Evolutionary conservation across 2,113 vertebrate genomes (phyloP).

Genomic region (Amphilophus citrinellus): DNA sequence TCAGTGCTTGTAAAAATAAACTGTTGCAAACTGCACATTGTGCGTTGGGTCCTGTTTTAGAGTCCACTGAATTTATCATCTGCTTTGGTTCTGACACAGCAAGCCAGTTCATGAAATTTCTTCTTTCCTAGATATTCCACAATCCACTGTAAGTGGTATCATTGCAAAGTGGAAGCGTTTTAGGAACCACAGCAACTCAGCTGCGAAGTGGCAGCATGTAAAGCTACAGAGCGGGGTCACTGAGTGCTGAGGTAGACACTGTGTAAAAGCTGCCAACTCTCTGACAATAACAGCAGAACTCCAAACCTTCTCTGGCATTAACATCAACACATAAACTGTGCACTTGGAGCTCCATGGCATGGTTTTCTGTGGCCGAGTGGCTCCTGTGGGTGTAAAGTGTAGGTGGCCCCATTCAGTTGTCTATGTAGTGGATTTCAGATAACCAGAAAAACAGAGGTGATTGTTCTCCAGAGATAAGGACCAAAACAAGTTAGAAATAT

Average conservation of each 20-base stretch:
- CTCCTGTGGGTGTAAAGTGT: neutral
- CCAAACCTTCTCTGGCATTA: neutral
- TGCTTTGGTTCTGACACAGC: neutral
- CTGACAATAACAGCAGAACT: neutral
- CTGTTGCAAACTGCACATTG: too few relatives aligned
- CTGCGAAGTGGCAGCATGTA: rapidly evolving
- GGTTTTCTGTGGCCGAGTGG: neutral
- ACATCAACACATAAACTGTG: neutral
- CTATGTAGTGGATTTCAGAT: neutral
- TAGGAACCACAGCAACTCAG: rapidly evolving
- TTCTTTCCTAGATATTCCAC: too few relatives aligned
- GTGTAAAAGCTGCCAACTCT: neutral
- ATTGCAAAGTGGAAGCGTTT: neutral
- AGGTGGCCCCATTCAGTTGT: rapidly evolving
- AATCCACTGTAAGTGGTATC: neutral
- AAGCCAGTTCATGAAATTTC: too few relatives aligned
- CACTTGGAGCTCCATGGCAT: neutral
- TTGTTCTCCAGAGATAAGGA: rapidly evolving
- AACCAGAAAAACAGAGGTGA: neutral
- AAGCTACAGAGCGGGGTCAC: neutral
- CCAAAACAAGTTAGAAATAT: neutral
- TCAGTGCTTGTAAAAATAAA: too few relatives aligned
- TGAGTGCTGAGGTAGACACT: neutral
- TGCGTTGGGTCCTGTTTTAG: neutral
- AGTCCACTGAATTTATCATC: neutral